Base-by-base conservation (phyloP, 2,797 vertebrate genomes). In the Loris lydekkerianus region DNA sequence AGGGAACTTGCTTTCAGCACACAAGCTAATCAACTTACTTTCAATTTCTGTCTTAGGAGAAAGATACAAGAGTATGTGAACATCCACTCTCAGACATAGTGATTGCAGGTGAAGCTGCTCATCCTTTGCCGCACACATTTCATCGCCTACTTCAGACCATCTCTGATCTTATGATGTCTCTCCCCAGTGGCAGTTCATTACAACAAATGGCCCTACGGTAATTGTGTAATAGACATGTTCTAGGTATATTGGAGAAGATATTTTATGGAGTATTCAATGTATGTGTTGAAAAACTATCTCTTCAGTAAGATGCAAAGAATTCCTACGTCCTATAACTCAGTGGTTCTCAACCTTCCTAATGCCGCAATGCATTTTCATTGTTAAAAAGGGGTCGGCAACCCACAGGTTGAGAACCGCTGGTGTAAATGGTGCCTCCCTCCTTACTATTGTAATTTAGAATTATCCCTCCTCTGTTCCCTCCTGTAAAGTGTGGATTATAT, bases 81-180 rank as follows among this genome's bases (percentile, higher is more conserved):
- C 99, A 99, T 96, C 99, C 99, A 4, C 98, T 99, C 69, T 99
- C 99, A 0, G 99, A 99, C 94, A 99, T 99, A 34, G 99, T 99
- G 77, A 99, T 99, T 17, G 99, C 99, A 5, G 99, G 99, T 0
- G 99, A 99, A 97, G 99, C 99, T 0, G 99, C 99, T 89, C 99
- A 99, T 97, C 99, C 99, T 10, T 98, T 99, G 31, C 99, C 99
- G 10, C 99, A 99, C 98, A 99, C 99, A 18, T 99, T 99, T 96
- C 99, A 99, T 97, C 99, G 99, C 83, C 99, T 99, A 56, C 99
- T 99, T 20, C 99, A 99, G 98, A 99, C 99, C 58, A 99, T 99
- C 98, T 99, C 99, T 37, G 99, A 99, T 96, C 99, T 99, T 80
- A 99, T 99, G 99, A 99, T 99, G 99, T 99, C 99, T 69, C 99